phyloP scores from a whole-genome alignment of 2,888 invertebrate species.

The Incurvaria masculella region DNA sequence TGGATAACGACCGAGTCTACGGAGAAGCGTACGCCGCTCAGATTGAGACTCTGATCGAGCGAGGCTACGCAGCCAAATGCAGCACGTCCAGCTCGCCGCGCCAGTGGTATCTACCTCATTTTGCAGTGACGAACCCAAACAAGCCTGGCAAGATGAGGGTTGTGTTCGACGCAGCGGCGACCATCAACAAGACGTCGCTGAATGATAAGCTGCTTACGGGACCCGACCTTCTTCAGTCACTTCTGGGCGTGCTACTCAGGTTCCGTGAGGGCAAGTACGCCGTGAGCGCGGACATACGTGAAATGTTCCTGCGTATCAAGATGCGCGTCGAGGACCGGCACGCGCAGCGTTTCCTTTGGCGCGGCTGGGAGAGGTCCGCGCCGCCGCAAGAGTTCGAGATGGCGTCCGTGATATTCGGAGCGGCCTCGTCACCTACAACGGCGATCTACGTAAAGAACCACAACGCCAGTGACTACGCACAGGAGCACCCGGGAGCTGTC shows the following conservation, averaged over 20 bases:
- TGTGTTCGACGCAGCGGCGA: constrained; percentile 7
- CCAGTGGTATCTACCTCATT: constrained; percentile 7
- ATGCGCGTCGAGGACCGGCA: constrained; percentile 6
- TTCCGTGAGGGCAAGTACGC: constrained; percentile 13
- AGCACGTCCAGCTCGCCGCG: not conserved
- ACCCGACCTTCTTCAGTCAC: constrained; percentile 14
- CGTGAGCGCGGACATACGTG: constrained; percentile 12
- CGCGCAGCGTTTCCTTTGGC: constrained; percentile 12
- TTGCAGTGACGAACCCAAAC: constrained; percentile 6
- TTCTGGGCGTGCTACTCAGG: constrained; percentile 13
- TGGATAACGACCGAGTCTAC: not conserved
- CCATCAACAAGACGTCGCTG: not conserved
- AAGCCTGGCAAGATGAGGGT: constrained; percentile 7
- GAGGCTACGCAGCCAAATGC: not conserved
- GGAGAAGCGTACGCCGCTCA: not conserved
- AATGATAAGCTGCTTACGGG: constrained; percentile 12
- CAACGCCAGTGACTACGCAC: constrained; percentile 16
- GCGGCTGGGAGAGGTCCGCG: not conserved
- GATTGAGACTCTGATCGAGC: not conserved
- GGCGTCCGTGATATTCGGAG: constrained; percentile 18
- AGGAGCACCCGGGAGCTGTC: constrained; percentile 15
- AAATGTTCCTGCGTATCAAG: constrained; percentile 13
- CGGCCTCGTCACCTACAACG: constrained; percentile 12
- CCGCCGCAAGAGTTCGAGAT: constrained; percentile 15
- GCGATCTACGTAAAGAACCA: constrained; percentile 18